phyloP scores from a whole-genome alignment of 2,113 vertebrate species.

The Leptocoma aspasia region DNA sequence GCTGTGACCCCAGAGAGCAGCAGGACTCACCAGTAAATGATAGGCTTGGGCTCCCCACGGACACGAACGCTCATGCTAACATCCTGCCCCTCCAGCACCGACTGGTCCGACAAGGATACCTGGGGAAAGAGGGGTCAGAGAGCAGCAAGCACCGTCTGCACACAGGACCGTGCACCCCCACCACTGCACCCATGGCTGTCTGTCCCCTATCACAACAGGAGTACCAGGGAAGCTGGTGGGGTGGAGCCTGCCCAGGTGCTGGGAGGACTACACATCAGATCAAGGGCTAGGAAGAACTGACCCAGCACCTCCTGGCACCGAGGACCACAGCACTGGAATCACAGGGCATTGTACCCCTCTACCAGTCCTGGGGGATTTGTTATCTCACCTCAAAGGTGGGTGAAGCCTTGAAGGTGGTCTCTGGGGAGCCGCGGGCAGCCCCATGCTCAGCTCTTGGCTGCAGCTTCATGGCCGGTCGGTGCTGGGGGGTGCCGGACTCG shows the following conservation, averaged over 20 bases:
- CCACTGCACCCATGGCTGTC: not conserved
- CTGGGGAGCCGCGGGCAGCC: constrained; percentile 54
- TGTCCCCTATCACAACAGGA: not conserved
- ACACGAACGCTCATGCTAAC: constrained; percentile 88
- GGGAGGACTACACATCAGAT: not conserved
- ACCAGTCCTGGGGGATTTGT: not conserved
- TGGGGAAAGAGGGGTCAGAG: constrained; percentile 34
- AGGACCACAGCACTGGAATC: not conserved
- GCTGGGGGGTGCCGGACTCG: constrained; percentile 75
- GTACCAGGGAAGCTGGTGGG: not conserved
- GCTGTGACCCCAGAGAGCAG: not conserved
- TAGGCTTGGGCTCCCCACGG: constrained; percentile 91
- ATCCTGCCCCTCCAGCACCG: constrained; percentile 90
- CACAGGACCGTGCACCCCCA: not conserved
- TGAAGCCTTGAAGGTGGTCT: constrained; percentile 84
- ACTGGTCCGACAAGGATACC: constrained; percentile 85
- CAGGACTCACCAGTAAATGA: constrained; percentile 91
- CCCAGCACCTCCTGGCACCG: not conserved
- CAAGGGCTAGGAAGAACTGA: not conserved
- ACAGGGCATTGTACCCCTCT: not conserved
- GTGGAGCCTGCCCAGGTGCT: not conserved
- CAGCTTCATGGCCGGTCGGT: constrained; percentile 67
- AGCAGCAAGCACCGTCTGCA: not conserved
- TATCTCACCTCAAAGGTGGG: constrained; percentile 88
- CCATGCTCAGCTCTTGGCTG: constrained; percentile 63